Evolutionary conservation across 2,113 vertebrate genomes (phyloP).

Genomic region (Nothobranchius furzeri): DNA sequence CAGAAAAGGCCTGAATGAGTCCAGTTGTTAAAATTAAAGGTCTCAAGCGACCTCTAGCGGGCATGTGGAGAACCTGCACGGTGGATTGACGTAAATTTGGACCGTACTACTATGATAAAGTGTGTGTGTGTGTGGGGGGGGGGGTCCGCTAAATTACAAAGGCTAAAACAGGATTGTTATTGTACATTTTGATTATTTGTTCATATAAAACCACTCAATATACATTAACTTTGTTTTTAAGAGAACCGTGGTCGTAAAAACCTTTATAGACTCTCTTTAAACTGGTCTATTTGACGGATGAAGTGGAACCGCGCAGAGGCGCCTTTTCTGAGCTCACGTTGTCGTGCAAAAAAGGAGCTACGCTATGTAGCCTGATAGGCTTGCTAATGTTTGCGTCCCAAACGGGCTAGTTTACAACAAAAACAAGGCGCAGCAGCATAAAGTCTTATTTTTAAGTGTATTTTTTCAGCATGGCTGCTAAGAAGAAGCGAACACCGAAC

Average conservation of each 20-base stretch:
- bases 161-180: neutral
- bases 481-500: slow-evolving; percentile 73
- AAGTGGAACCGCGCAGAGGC: slow-evolving; percentile 35
- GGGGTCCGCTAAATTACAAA: neutral
- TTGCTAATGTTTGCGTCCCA: no score
- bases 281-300: neutral
- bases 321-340: slow-evolving; percentile 64
- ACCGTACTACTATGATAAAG: slow-evolving; percentile 30
- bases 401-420: no score
- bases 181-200: neutral
- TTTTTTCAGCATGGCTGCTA: slow-evolving; percentile 64
- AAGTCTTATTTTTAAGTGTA: neutral
- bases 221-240: neutral
- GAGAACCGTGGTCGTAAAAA: neutral
- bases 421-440: no score
- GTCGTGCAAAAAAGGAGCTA: slow-evolving; percentile 1
- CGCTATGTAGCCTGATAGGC: neutral
- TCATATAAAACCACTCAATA: no score
- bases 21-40: neutral
- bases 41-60: slow-evolving; percentile 50
- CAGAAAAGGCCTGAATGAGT: neutral
- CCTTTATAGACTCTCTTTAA: neutral
- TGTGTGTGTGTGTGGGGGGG: no score
- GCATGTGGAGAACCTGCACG: neutral
- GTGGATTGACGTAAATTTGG: slow-evolving; percentile 8